Evolutionary conservation across 2,888 invertebrate genomes (phyloP), one percentile per base, ranked within the genome.

Genomic region (Aporophyla lueneburgensis): DNA sequence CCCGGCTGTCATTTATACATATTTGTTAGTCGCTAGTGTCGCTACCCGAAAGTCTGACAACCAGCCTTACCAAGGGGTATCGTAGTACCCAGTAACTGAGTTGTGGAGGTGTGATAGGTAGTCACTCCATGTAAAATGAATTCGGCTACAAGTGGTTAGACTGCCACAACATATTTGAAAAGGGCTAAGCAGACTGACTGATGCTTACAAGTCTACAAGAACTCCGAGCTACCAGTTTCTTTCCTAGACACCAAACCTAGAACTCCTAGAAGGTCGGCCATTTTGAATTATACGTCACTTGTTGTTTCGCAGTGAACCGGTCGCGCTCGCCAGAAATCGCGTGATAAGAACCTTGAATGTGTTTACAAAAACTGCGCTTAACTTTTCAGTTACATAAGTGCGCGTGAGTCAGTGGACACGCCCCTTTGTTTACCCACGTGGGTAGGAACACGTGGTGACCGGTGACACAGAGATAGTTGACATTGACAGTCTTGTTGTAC

Each of bases 331-430:
- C 65, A 66, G 66, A 72, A 71, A 88, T 80, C 85, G 82, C 81
- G 82, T 79, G 87, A 79, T 87, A 62, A 2, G 49, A 83, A 76
- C 88, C 88, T 88, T 88, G 87, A 69, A 71, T 14, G n/a, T 88
- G 87, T 88, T 88, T 87, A 86, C 86, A 66, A 76, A 76, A 80
- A 86, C 67, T 79, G 75, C 78, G 80, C 33, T 81, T 66, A 65
- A 77, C 51, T 82, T 82, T 83, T 78, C 71, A 80, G 67, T 86
- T 87, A 83, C 71, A 78, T 86, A 87, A 88, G 40, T 74, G 68
- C 62, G 71, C 58, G 49, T 88, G 87, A 85, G 78, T 87, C 85
- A 87, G 63, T 53, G 43, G 83, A 74, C 87, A 84, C 84, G 79
- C 88, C 88, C 65, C 79, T 72, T 66, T 80, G 53, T 85, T 78